Evolutionary conservation across 2,113 vertebrate species (phyloP).

Genomic region (Oncorhynchus masou): DNA sequence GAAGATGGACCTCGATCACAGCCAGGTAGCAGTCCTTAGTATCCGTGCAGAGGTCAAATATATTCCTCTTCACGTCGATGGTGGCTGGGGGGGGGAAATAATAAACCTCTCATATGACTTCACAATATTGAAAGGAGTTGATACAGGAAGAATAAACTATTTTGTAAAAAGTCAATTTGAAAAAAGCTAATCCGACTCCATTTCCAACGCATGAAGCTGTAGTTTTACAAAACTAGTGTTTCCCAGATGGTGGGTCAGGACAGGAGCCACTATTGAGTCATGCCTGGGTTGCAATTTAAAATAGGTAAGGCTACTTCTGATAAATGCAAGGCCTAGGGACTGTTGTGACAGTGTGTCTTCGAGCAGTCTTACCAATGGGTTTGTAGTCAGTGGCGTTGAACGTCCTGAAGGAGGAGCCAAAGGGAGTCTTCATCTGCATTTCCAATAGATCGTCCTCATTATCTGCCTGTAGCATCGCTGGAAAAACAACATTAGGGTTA

Average conservation of each 20-base stretch:
- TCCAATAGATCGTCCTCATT: slow-evolving; percentile 97
- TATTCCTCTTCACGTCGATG: slow-evolving; percentile 97
- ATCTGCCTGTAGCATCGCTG: slow-evolving; percentile 97
- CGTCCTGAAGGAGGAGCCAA: slow-evolving; percentile 97
- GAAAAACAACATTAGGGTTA: background rate
- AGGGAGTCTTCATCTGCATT: slow-evolving; percentile 97
- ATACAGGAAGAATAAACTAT: background rate
- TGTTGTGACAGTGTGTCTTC: background rate
- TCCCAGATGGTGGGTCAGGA: too few relatives aligned
- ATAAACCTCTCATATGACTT: background rate
- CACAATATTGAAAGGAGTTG: background rate
- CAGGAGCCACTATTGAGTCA: too few relatives aligned
- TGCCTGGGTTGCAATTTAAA: too few relatives aligned
- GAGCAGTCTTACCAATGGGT: slow-evolving; percentile 84
- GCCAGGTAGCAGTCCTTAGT: slow-evolving; percentile 98
- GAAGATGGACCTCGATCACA: slow-evolving; percentile 89
- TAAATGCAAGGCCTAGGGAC: too few relatives aligned
- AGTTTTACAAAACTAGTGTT: background rate
- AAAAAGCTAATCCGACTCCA: background rate
- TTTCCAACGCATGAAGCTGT: background rate
- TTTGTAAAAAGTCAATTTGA: background rate
- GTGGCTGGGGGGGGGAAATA: slow-evolving; percentile 77
- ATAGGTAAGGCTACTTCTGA: too few relatives aligned
- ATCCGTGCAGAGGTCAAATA: slow-evolving; percentile 98
- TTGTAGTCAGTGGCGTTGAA: slow-evolving; percentile 99